These are phyloP conservation scores for Rhopalosiphum padi DNA, from an alignment of 1,140 invertebrate genomes.

Conservation along the genomic window DNA sequence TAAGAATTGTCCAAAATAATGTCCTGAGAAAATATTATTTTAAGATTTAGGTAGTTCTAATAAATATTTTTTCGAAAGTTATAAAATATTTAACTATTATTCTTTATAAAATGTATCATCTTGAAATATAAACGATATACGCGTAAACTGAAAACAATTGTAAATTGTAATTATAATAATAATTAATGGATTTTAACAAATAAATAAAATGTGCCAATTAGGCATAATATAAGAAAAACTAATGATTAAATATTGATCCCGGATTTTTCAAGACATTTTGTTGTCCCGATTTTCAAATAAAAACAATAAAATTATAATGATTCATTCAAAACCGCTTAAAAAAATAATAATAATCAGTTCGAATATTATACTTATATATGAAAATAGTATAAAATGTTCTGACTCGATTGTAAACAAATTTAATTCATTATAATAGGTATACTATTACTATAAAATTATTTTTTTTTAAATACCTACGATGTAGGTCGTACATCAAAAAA, in stretches of 20 bases:
- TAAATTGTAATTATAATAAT: background rate
- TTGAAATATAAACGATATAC: background rate
- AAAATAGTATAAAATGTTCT: too few relatives aligned
- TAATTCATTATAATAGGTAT: background rate
- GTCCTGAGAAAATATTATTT: background rate
- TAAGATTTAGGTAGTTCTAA: background rate
- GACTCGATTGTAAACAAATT: background rate
- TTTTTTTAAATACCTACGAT: background rate
- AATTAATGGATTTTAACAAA: background rate
- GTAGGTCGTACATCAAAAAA: background rate
- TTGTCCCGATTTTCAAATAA: background rate
- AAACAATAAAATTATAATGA: background rate
- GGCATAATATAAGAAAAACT: background rate
- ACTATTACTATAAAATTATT: background rate
- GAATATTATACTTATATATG: too few relatives aligned
- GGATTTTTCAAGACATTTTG: background rate
- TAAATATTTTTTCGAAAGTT: background rate
- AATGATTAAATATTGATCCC: background rate
- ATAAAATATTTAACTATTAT: background rate
- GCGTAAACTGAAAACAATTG: background rate
- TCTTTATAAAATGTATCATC: background rate
- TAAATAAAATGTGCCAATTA: background rate
- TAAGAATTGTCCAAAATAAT: background rate
- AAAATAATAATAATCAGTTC: too few relatives aligned
- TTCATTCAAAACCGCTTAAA: too few relatives aligned